Percentiles rank a stretch among this genome's conserved stretches.
phyloP scores from a whole-genome alignment of 2,888 invertebrate species.

The Colostygia pectinataria region DNA sequence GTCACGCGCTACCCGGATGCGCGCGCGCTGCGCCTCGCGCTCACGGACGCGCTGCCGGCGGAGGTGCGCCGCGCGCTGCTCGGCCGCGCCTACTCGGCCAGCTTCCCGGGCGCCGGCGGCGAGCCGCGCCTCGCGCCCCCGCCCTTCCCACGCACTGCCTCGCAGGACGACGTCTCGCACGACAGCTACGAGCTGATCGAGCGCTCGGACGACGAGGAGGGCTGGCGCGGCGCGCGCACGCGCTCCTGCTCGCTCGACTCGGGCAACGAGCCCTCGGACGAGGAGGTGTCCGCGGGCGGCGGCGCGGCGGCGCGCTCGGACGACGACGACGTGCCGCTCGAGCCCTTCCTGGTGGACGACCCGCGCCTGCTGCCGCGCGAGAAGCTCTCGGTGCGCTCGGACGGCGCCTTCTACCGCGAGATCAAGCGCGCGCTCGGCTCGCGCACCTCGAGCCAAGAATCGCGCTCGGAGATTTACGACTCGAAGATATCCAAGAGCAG shows the following conservation, averaged over 20 bases:
- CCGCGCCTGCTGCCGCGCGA: conserved; percentile 88
- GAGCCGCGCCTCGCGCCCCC: conserved; percentile 87
- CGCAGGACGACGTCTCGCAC: conserved; percentile 93
- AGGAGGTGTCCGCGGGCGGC: conserved; percentile 66
- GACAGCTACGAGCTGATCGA: conserved; percentile 94
- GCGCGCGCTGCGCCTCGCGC: conserved; percentile 57
- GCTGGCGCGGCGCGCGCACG: conserved; percentile 66
- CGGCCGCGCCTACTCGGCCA: conserved; percentile 91
- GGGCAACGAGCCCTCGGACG: conserved; percentile 89
- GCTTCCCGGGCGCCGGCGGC: conserved; percentile 91
- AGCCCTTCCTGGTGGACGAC: conserved; percentile 90
- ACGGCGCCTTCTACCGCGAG: conserved; percentile 88
- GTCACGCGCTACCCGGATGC: conserved; percentile 73
- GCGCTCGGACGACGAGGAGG: conserved; percentile 86
- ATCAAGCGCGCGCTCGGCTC: conserved; percentile 85
- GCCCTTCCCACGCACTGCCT: conserved; percentile 85
- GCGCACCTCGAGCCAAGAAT: conserved; percentile 87
- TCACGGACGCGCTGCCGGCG: conserved; percentile 50
- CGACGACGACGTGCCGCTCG: conserved; percentile 88
- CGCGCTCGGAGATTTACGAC: conserved; percentile 87
- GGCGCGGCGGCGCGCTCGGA: conserved; percentile 84
- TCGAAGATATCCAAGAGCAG: conserved; percentile 85
- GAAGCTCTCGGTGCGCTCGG: conserved; percentile 87
- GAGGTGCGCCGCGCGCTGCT: conserved; percentile 57
- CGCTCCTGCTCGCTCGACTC: conserved; percentile 90